These are phyloP conservation scores for Spongilla lacustris DNA, from an alignment of 37 sponge, comb jelly and placozoan species.

Conservation along the genomic window DNA sequence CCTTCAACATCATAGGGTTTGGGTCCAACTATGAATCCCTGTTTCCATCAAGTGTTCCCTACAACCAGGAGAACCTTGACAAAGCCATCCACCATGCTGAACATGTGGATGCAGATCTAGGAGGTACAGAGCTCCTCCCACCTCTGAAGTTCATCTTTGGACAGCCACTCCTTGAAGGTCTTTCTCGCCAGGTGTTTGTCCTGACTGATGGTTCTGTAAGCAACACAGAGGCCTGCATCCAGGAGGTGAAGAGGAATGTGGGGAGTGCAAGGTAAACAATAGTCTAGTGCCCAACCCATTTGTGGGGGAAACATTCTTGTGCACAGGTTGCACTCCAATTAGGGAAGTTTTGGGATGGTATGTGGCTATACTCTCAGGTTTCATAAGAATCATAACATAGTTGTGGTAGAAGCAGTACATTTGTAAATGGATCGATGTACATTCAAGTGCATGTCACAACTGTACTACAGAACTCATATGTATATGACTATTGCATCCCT, in stretches of 20 bases:
- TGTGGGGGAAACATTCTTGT: too few relatives aligned
- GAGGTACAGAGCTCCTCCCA: conserved; percentile 67
- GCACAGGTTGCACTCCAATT: too few relatives aligned
- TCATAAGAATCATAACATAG: too few relatives aligned
- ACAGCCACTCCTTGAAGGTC: conserved; percentile 16
- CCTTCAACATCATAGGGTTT: conserved; percentile 83
- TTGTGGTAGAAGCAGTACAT: too few relatives aligned
- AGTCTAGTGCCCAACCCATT: too few relatives aligned
- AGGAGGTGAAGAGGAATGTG: conserved; percentile 43
- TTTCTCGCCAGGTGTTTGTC: conserved; percentile 58
- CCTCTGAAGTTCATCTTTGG: conserved; percentile 63
- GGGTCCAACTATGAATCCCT: conserved; percentile 50
- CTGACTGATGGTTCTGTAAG: conserved; percentile 75
- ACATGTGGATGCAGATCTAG: conserved; percentile 56
- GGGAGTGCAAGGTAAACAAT: conserved; percentile 38
- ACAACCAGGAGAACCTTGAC: conserved; percentile 52
- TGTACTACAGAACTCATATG: too few relatives aligned
- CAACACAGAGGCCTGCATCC: conserved; percentile 53
- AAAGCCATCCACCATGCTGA: conserved; percentile 50
- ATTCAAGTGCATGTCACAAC: too few relatives aligned
- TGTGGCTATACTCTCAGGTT: too few relatives aligned
- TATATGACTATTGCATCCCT: too few relatives aligned
- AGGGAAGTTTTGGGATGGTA: too few relatives aligned
- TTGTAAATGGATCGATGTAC: too few relatives aligned
- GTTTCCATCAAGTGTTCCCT: conserved; percentile 41